phyloP scores from a whole-genome alignment of 2,888 invertebrate species.

The Argyresthia goedartella region DNA sequence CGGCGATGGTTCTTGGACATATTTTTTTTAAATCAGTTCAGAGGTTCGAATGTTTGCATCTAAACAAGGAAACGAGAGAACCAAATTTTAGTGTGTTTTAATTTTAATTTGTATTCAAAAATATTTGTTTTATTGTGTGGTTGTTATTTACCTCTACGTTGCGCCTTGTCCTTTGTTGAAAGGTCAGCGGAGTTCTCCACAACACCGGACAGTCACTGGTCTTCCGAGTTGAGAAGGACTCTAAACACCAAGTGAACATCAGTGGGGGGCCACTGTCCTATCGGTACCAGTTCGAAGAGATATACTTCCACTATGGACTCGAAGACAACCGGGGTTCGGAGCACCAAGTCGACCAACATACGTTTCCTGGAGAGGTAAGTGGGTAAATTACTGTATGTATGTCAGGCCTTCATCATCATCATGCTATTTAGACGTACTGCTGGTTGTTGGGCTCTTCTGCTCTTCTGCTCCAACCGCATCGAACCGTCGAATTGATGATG shows the following conservation, averaged over 20 bases:
- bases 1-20: no score
- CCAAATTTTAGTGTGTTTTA: no score
- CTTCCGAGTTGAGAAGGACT: slow-evolving; percentile 91
- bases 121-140: no score
- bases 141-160: no score
- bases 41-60: no score
- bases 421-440: background rate
- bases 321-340: slow-evolving; percentile 94
- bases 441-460: background rate
- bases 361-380: slow-evolving; percentile 97
- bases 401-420: no score
- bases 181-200: slow-evolving; percentile 90
- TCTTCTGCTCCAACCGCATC: background rate
- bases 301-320: slow-evolving; percentile 95
- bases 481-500: no score
- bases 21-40: no score
- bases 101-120: no score
- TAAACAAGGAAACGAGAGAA: no score
- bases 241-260: slow-evolving; percentile 93
- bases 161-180: no score
- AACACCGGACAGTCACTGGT: slow-evolving; percentile 96
- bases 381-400: background rate
- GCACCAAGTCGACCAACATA: slow-evolving; percentile 93
- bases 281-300: slow-evolving; percentile 94
- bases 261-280: slow-evolving; percentile 97